Conservation (phyloP, 2,113 vertebrate genomes). For the Xiphophorus hellerii region DNA sequence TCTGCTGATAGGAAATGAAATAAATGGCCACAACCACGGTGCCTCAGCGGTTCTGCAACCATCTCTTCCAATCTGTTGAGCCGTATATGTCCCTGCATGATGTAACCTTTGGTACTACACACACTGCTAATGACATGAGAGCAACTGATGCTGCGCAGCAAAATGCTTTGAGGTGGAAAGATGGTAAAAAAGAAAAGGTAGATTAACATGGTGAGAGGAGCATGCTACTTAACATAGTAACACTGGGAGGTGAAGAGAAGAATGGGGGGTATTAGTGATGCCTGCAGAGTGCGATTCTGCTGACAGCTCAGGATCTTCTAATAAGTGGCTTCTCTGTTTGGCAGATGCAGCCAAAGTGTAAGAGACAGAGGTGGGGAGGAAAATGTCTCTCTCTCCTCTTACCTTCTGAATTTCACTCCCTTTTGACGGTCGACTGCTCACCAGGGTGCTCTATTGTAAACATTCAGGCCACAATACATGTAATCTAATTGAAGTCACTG, state of each 20-base stretch:
- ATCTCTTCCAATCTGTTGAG: conserved; percentile 16
- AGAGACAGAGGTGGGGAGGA: not conserved
- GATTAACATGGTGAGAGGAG: conserved; percentile 20
- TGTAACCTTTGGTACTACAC: conserved; percentile 10
- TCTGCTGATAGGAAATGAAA: conserved; percentile 18
- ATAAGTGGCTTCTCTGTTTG: conserved; percentile 55
- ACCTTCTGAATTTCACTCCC: conserved; percentile 47
- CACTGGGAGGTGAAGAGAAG: conserved; percentile 18
- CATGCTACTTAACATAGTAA: not conserved
- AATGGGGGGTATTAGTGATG: conserved; percentile 14
- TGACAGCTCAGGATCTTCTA: conserved; percentile 59
- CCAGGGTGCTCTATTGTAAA: conserved; percentile 27
- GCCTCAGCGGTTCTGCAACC: not conserved
- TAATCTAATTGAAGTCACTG: conserved; percentile 47
- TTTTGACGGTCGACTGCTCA: conserved; percentile 36
- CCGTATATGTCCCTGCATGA: conserved; percentile 28
- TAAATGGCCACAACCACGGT: not conserved
- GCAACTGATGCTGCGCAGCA: conserved; percentile 14
- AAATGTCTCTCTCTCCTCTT: conserved; percentile 38
- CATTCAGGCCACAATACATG: conserved; percentile 18
- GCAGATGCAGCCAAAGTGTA: conserved; percentile 6
- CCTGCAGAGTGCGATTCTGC: conserved; percentile 47
- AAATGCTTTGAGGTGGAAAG: conserved; percentile 17
- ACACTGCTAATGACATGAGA: conserved; percentile 34
- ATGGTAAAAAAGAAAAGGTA: not conserved